Evolutionary conservation across 2,888 invertebrate species (phyloP).

Genomic region (Sesia bembeciformis): DNA sequence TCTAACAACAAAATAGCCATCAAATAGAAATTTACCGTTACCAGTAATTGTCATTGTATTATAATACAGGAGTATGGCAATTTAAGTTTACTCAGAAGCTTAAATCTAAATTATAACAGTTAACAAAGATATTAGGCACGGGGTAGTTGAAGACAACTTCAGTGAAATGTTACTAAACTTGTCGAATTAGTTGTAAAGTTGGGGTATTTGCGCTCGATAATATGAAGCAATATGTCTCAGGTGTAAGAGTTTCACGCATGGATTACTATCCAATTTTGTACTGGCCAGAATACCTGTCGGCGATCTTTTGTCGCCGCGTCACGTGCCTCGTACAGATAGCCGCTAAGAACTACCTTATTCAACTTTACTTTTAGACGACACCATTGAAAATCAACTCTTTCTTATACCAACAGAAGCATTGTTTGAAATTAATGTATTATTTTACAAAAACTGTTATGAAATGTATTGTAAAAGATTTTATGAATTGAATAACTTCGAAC

Average conservation of each 20-base stretch:
- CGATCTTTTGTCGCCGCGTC: conserved; percentile 62
- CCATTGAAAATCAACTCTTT: no score
- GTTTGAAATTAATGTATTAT: no score
- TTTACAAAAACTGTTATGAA: no score
- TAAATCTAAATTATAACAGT: not conserved
- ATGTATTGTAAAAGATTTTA: no score
- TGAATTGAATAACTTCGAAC: no score
- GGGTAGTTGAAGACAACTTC: not conserved
- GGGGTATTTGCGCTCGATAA: not conserved
- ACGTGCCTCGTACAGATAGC: conserved; percentile 36
- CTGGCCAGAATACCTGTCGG: conserved; percentile 52
- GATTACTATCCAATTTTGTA: conserved; percentile 66
- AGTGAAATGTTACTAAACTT: not conserved
- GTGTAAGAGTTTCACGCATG: conserved; percentile 57
- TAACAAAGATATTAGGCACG: not conserved
- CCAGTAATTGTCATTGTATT: no score
- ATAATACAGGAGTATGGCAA: not conserved
- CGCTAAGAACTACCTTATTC: conserved; percentile 11
- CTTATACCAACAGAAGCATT: no score
- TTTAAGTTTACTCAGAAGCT: not conserved
- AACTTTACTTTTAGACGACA: no score
- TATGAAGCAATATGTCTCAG: conserved; percentile 11
- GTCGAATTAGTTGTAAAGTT: not conserved
- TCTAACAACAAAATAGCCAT: no score
- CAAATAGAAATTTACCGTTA: no score